Percentiles rank a stretch among this genome's conserved stretches.
phyloP scores from a whole-genome alignment of 2,797 vertebrate genomes.

The Clarias fuscus region DNA sequence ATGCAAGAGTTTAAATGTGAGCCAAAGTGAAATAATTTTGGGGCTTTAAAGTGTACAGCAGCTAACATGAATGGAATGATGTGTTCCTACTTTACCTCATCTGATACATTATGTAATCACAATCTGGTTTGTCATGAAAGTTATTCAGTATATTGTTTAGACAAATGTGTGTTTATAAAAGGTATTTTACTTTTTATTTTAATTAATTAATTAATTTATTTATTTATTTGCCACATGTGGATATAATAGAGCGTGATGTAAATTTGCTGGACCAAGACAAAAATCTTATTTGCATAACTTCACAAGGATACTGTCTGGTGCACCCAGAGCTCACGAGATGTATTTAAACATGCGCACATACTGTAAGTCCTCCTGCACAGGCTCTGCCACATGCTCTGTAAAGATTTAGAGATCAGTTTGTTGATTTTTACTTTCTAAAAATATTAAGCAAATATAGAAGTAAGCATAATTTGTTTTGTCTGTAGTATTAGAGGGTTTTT shows the following conservation, averaged over 20 bases:
- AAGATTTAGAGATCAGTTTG: not conserved
- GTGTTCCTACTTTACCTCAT: not conserved
- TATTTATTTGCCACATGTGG: too few relatives aligned
- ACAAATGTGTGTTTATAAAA: too few relatives aligned
- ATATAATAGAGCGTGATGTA: too few relatives aligned
- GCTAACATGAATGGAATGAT: not conserved
- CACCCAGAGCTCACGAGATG: not conserved
- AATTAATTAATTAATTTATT: too few relatives aligned
- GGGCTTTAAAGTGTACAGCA: not conserved
- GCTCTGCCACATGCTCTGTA: not conserved
- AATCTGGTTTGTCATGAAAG: not conserved
- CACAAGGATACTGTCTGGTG: not conserved
- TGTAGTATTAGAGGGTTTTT: not conserved
- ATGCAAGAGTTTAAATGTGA: not conserved
- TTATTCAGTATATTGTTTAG: not conserved
- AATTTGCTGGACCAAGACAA: too few relatives aligned
- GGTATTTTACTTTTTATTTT: too few relatives aligned
- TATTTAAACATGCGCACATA: not conserved
- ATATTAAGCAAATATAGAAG: not conserved
- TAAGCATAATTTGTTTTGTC: not conserved
- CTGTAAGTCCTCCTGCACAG: too few relatives aligned
- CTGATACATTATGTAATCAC: not conserved
- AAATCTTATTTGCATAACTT: not conserved
- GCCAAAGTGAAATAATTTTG: not conserved
- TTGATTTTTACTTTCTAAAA: not conserved